phyloP scores from a whole-genome alignment of 2,797 vertebrate species.

The Aphelocoma californica region DNA sequence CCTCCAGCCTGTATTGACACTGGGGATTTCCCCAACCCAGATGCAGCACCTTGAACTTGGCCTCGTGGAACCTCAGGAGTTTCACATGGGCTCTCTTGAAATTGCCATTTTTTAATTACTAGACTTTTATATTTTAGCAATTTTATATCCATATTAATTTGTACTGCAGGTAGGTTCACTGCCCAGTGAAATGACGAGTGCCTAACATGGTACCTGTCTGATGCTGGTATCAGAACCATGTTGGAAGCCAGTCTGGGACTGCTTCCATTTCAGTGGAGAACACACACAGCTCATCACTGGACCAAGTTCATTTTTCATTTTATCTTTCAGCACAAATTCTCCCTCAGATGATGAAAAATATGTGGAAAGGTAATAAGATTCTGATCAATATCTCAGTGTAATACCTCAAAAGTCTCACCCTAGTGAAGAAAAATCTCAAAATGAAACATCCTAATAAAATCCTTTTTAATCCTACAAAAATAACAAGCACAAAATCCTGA shows the following conservation, averaged over 20 bases:
- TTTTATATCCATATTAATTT: neutral
- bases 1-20: neutral
- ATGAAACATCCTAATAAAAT: conserved; percentile 36
- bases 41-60: neutral
- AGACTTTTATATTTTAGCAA: neutral
- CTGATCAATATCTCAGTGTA: conserved; percentile 26
- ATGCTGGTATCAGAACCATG: neutral
- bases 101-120: neutral
- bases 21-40: fast-evolving
- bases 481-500: conserved; percentile 19
- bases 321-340: neutral
- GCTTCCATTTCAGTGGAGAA: neutral
- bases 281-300: neutral
- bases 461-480: conserved; percentile 37
- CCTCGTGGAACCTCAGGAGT: neutral
- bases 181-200: neutral
- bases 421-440: neutral
- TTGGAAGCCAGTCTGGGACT: neutral
- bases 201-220: neutral
- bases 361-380: neutral
- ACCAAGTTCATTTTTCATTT: neutral
- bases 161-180: neutral
- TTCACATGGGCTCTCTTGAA: neutral
- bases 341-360: neutral
- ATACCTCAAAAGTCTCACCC: conserved; percentile 11